Evolutionary conservation across 2,888 invertebrate species (phyloP).

Genomic region (Nudaria mundana): DNA sequence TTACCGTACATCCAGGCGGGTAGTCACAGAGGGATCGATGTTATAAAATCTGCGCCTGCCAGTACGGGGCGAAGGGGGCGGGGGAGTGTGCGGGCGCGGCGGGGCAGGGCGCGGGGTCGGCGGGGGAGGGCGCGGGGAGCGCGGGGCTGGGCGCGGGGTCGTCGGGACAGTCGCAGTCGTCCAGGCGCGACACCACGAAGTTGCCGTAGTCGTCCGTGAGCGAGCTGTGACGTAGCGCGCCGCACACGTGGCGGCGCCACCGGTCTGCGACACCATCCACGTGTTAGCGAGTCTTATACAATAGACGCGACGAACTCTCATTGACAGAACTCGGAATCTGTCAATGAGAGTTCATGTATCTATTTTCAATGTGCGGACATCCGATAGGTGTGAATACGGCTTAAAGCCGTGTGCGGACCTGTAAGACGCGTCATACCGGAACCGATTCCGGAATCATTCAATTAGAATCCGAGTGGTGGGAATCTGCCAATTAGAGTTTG

Average conservation of each 20-base stretch:
- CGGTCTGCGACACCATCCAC: neutral
- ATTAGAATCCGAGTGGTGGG: no score
- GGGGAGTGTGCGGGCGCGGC: conserved; percentile 11
- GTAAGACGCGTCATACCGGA: no score
- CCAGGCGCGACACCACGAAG: conserved; percentile 66
- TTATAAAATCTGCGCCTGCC: conserved; percentile 49
- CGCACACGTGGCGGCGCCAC: conserved; percentile 62
- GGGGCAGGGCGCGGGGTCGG: conserved; percentile 4
- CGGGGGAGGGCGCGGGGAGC: conserved; percentile 13
- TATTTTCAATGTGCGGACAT: no score
- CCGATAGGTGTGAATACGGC: no score
- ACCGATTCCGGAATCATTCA: no score
- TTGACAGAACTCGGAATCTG: no score
- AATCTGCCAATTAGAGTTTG: no score
- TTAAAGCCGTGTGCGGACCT: no score
- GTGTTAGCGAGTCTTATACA: no score
- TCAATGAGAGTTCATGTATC: no score
- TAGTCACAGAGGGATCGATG: conserved; percentile 18
- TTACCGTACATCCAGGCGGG: neutral
- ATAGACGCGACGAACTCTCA: no score
- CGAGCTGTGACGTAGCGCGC: conserved; percentile 65
- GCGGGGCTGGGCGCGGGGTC: conserved; percentile 18
- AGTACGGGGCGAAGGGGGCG: conserved; percentile 32
- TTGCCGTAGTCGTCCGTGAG: conserved; percentile 79
- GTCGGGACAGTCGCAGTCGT: conserved; percentile 69